Evolutionary conservation across 1,140 invertebrate genomes (phyloP).

Genomic region (Zaprionus nigranus): DNA sequence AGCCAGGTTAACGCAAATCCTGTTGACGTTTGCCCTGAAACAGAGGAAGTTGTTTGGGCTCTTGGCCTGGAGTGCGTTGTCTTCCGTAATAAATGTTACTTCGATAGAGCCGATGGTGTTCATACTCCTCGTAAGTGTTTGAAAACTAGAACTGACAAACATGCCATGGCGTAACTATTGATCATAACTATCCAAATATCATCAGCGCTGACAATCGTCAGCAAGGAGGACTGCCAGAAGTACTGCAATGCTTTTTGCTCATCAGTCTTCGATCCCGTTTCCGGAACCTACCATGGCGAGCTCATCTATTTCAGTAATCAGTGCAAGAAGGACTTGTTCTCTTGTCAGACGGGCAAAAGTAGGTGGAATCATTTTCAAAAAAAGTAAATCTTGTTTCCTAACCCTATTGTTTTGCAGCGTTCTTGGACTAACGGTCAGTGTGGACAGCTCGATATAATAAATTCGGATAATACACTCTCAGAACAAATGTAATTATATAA

Average conservation of each 20-base stretch:
- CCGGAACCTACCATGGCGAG: neutral
- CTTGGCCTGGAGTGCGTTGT: neutral
- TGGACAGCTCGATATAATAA: neutral
- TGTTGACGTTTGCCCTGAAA: neutral
- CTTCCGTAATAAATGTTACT: neutral
- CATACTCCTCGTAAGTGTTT: neutral
- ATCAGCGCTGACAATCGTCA: neutral
- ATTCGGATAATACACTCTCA: neutral
- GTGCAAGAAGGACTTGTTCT: neutral
- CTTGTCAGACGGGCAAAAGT: slow-evolving; percentile 1
- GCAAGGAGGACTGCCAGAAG: neutral
- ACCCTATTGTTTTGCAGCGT: neutral
- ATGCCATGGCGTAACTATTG: neutral
- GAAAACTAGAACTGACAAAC: neutral
- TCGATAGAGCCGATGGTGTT: neutral
- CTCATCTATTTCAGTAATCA: neutral
- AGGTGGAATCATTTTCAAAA: neutral
- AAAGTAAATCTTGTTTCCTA: neutral
- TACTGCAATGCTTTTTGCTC: neutral
- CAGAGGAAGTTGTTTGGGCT: neutral
- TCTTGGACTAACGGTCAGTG: neutral
- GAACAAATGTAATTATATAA: neutral
- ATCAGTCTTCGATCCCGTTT: neutral
- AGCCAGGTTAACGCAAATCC: neutral
- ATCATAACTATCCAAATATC: neutral